Evolutionary conservation across 2,888 invertebrate species (phyloP).

Genomic region (Tachina fera): DNA sequence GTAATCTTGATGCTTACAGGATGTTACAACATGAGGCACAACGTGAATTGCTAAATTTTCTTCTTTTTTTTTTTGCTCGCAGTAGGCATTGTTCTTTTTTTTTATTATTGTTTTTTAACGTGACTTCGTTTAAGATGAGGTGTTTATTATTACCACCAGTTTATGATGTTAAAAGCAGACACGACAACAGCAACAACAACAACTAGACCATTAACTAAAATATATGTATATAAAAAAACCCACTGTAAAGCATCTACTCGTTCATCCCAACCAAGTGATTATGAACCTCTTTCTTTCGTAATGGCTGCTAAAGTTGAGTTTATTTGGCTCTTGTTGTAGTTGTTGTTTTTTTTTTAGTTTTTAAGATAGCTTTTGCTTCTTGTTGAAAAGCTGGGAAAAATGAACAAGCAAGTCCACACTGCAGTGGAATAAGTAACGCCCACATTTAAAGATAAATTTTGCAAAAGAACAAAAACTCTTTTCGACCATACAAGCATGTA

Average conservation of each 20-base stretch:
- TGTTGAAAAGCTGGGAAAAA: constrained; percentile 28
- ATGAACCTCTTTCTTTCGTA: constrained; percentile 63
- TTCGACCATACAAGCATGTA: not conserved
- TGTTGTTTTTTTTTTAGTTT: constrained; percentile 22
- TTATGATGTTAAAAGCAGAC: constrained; percentile 64
- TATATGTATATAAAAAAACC: constrained; percentile 6
- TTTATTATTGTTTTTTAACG: constrained; percentile 47
- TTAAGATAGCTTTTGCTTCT: constrained; percentile 38
- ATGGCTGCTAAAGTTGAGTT: constrained; percentile 65
- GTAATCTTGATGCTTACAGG: constrained; percentile 67
- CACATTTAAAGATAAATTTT: constrained; percentile 68
- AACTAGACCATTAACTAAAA: constrained; percentile 41
- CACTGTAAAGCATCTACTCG: constrained; percentile 52
- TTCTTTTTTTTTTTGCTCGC: not conserved
- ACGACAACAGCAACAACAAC: constrained; percentile 53
- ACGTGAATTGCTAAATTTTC: constrained; percentile 45
- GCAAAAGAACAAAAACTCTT: constrained; percentile 17
- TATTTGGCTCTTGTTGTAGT: constrained; percentile 2
- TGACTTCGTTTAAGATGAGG: constrained; percentile 69
- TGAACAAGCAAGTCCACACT: constrained; percentile 35
- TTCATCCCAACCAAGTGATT: constrained; percentile 54
- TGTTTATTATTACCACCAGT: constrained; percentile 70
- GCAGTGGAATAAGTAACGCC: constrained; percentile 66
- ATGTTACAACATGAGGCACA: constrained; percentile 65
- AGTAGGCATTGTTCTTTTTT: constrained; percentile 9